Conservation (phyloP, 2,113 vertebrate genomes). For the Aldabrachelys gigantea region DNA sequence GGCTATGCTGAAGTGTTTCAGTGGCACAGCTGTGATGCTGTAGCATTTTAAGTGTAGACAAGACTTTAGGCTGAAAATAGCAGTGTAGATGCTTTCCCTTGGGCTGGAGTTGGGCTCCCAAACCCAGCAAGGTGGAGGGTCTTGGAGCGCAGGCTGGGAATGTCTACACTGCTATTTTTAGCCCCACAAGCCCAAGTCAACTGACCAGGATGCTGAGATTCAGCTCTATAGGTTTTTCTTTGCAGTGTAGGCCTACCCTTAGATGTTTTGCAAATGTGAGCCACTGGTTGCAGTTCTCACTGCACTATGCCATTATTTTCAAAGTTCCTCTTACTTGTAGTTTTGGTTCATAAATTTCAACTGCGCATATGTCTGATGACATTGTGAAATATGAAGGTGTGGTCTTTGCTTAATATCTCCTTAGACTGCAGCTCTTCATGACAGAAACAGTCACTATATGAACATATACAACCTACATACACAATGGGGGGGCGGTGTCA, state of each 20-base stretch:
- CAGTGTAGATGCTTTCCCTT: neutral
- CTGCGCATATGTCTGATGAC: neutral
- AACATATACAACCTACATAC: neutral
- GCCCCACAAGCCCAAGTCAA: neutral
- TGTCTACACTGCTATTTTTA: neutral
- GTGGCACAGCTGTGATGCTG: neutral
- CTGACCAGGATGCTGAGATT: neutral
- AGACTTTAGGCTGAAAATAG: neutral
- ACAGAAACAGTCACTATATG: neutral
- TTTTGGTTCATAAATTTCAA: neutral
- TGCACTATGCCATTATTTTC: neutral
- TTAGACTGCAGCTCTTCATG: neutral
- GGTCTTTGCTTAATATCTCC: neutral
- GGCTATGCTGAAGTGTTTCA: neutral
- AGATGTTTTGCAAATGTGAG: neutral
- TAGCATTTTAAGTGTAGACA: neutral
- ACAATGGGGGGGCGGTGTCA: neutral
- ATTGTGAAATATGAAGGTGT: neutral
- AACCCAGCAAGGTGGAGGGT: neutral
- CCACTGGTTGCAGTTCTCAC: neutral
- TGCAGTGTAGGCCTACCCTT: neutral
- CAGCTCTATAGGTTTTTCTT: neutral
- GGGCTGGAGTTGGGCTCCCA: neutral
- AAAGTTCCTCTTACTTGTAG: neutral
- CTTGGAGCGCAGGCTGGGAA: neutral